Percentiles rank a stretch among this genome's conserved stretches.
Conservation (phyloP, 2,797 vertebrate genomes). For the Bradypus variegatus region DNA sequence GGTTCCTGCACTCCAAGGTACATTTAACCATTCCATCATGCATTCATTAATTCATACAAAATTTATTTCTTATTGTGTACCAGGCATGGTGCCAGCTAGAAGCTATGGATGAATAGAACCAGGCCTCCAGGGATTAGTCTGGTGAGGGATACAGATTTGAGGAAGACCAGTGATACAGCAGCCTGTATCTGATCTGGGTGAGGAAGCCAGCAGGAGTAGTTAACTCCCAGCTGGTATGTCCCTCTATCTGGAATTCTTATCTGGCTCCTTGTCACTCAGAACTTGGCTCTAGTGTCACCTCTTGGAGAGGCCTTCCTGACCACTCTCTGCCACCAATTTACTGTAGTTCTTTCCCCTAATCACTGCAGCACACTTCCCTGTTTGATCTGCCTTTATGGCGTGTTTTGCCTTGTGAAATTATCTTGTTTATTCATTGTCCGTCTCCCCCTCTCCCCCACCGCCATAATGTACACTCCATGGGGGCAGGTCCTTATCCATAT, state of each 20-base stretch:
- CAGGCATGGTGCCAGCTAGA: not conserved
- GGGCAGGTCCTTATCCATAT: not conserved
- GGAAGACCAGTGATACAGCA: not conserved
- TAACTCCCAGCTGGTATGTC: not conserved
- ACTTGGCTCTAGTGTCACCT: not conserved
- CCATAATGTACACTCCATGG: not conserved
- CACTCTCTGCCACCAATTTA: not conserved
- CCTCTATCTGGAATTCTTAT: not conserved
- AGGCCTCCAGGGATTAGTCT: not conserved
- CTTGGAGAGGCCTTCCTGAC: not conserved
- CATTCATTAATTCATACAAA: not conserved
- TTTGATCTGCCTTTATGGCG: not conserved
- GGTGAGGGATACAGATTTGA: not conserved
- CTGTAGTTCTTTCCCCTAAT: not conserved
- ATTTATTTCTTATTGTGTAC: not conserved
- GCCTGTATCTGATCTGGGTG: not conserved
- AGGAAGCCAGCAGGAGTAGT: not conserved
- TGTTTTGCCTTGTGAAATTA: not conserved
- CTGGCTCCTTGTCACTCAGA: not conserved
- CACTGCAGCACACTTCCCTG: not conserved
- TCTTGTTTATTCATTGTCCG: not conserved
- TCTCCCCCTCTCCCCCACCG: not conserved
- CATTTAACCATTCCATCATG: not conserved
- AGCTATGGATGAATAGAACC: not conserved
- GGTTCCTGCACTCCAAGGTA: not conserved